Conservation (phyloP, 2,113 vertebrate genomes). For the Chiloscyllium plagiosum region DNA sequence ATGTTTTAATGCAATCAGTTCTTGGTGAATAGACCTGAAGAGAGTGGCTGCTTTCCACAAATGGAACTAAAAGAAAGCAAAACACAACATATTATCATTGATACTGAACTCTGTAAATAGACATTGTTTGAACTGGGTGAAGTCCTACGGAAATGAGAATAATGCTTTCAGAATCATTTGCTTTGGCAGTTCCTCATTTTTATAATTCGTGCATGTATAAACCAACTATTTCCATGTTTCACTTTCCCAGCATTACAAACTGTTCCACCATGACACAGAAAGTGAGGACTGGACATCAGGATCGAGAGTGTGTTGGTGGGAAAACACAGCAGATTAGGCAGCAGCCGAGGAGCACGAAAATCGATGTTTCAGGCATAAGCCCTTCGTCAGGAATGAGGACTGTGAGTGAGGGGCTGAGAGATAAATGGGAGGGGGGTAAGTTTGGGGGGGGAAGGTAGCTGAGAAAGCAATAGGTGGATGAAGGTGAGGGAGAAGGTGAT, state of each 20-base stretch:
- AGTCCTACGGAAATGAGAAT: neutral
- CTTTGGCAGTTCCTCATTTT: conserved; percentile 3
- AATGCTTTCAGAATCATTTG: conserved; percentile 21
- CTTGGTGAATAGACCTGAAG: neutral
- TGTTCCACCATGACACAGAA: neutral
- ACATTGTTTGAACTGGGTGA: neutral
- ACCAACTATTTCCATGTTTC: neutral
- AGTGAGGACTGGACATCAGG: no score
- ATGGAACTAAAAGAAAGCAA: neutral
- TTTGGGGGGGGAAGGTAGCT: no score
- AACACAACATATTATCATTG: neutral
- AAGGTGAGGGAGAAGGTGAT: no score
- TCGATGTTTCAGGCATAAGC: no score
- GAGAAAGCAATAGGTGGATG: no score
- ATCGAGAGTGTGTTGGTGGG: no score
- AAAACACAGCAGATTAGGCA: no score
- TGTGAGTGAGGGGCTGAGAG: no score
- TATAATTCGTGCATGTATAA: neutral
- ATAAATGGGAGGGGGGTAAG: no score
- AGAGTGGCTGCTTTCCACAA: neutral
- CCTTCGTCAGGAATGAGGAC: no score
- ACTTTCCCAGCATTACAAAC: neutral
- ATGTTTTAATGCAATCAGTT: no score
- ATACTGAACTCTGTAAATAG: neutral
- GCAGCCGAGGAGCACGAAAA: no score